Base-by-base conservation (phyloP, 2,888 invertebrate species). In the Oxycera nigricornis region DNA sequence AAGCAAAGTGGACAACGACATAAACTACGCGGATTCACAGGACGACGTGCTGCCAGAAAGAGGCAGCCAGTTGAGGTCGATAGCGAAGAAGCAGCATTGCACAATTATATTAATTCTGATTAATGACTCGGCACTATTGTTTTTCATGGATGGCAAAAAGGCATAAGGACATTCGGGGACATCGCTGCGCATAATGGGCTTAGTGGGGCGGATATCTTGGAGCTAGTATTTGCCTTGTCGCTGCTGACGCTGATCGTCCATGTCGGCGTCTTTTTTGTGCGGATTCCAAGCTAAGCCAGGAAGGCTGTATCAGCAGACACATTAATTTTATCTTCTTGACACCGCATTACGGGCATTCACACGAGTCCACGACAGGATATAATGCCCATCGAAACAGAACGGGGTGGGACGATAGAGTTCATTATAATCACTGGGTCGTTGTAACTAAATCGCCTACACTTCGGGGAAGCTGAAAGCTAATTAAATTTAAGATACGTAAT, bases 51-150 rank as follows among this genome's bases (percentile, higher is more conserved):
- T 11, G 14, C 17, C 46, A 46, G 46, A 7, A 17, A 46, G 46
- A 3, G 46, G 17, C 46, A 46, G 46, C 3, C 46, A 41, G 41
- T 22, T 9, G 22, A 41, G 41, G 22, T 39, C 24, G 22, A 41
- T 61, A 31, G 61, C 61, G 20, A n/a, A 46, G 68, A n/a, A n/a
- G n/a, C n/a, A n/a, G n/a, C 46, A 28, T 28, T 46, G 68, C 68
- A 68, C 68, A 68, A 68, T 68, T 68, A 68, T 68, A 68, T 68
- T 68, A 68, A 68, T 68, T 68, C 68, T 68, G 68, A 68, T 68
- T 68, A 68, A 68, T 68, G 68, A 50, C 65, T 68, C 46, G 50
- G 50, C 50, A 50, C 50, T 68, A 68, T 68, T 68, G 68, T 68
- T 68, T 68, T 68, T 68, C 50, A 14, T 22, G 50, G 68, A 68